Conservation (phyloP, 2,888 invertebrate genomes). For the Dinocampus coccinellae region DNA sequence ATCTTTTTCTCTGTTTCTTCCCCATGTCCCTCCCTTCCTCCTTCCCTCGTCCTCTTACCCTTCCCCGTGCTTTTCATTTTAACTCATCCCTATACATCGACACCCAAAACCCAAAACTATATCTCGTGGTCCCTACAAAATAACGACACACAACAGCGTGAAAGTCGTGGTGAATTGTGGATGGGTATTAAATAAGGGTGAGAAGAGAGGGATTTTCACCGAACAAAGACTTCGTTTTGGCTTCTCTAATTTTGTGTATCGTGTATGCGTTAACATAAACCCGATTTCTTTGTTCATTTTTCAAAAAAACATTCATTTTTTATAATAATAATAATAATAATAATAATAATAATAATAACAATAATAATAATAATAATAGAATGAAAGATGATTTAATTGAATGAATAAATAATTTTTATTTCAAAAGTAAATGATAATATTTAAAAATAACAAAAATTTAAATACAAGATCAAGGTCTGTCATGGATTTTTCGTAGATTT, state of each 20-base stretch:
- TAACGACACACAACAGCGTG: conserved; percentile 1
- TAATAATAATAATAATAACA: too few species aligned
- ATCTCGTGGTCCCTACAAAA: conserved; percentile 25
- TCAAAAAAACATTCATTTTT: background rate
- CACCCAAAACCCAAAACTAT: background rate
- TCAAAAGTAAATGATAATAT: background rate
- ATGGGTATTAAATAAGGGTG: too few species aligned
- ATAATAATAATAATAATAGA: background rate
- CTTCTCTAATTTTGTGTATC: conserved; percentile 37
- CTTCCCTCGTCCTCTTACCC: too few species aligned
- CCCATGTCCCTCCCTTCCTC: too few species aligned
- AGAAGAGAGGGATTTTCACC: too few species aligned
- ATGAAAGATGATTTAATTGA: background rate
- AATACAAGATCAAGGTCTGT: conserved; percentile 65
- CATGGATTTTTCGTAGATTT: conserved; percentile 50
- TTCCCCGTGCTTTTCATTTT: conserved; percentile 36
- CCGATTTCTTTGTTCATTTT: conserved; percentile 37
- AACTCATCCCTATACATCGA: conserved; percentile 22
- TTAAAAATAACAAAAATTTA: conserved; percentile 39
- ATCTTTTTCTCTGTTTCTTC: too few species aligned
- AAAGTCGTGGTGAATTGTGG: background rate
- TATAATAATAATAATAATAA: background rate
- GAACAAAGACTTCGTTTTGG: conserved; percentile 40
- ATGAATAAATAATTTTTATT: background rate
- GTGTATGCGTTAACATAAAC: background rate